phyloP scores from a whole-genome alignment of 2,113 vertebrate genomes.

The Polypterus bichir region DNA sequence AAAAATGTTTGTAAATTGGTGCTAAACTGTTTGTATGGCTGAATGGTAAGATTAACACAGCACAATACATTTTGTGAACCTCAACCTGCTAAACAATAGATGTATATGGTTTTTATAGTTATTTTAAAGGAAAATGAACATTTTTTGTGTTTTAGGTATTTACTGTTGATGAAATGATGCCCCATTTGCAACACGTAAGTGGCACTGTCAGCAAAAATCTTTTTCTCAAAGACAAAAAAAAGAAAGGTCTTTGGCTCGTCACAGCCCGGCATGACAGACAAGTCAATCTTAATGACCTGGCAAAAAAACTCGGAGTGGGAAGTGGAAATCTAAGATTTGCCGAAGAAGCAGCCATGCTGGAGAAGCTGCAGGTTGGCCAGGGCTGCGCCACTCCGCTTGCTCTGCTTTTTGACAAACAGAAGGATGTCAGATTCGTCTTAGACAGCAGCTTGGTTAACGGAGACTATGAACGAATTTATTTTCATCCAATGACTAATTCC shows the following conservation, averaged over 20 bases:
- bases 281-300: constrained; percentile 73
- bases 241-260: constrained; percentile 78
- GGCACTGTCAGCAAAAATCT: constrained; percentile 82
- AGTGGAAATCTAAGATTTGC: constrained; percentile 81
- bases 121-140: too few relatives aligned
- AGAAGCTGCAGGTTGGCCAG: constrained; percentile 73
- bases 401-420: constrained; percentile 67
- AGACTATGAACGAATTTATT: constrained; percentile 63
- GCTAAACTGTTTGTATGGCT: too few relatives aligned
- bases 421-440: constrained; percentile 64
- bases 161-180: constrained; percentile 93
- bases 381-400: constrained; percentile 74
- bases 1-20: too few relatives aligned
- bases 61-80: too few relatives aligned
- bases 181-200: constrained; percentile 63
- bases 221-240: constrained; percentile 91
- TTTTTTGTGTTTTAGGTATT: constrained; percentile 55
- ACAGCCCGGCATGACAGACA: constrained; percentile 65
- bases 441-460: constrained; percentile 66
- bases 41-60: too few relatives aligned
- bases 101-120: too few relatives aligned
- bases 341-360: constrained; percentile 71
- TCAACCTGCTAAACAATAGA: too few relatives aligned
- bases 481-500: constrained; percentile 84
- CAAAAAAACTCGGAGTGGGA: constrained; percentile 71